phyloP scores from a whole-genome alignment of 1,140 invertebrate species.

The Meloidogyne exigua region DNA sequence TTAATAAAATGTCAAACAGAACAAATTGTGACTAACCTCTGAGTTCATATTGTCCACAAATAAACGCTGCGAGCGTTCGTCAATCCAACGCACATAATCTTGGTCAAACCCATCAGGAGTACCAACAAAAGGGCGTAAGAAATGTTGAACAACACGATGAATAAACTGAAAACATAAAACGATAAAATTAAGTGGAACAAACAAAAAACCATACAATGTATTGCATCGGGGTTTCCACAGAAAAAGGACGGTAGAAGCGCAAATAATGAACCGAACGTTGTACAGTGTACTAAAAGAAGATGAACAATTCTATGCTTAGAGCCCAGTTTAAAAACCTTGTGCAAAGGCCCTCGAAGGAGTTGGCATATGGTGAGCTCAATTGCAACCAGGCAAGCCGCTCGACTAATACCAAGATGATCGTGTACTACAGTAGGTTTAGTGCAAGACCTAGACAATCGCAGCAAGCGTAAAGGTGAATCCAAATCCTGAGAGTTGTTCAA shows the following conservation, averaged over 20 bases:
- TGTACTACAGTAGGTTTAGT: slow-evolving; percentile 50
- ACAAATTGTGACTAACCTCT: slow-evolving; percentile 28
- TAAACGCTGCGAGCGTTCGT: slow-evolving; percentile 52
- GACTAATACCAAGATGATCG: slow-evolving; percentile 57
- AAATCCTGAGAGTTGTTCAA: slow-evolving; percentile 59
- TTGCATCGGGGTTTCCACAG: slow-evolving; percentile 62
- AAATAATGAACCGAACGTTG: slow-evolving; percentile 58
- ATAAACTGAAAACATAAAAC: slow-evolving; percentile 34
- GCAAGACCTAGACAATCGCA: slow-evolving; percentile 49
- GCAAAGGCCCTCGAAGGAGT: slow-evolving; percentile 50
- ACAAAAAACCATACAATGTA: slow-evolving; percentile 39
- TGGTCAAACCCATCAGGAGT: slow-evolving; percentile 40
- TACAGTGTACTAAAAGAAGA: slow-evolving; percentile 51
- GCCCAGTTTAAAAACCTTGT: slow-evolving; percentile 44
- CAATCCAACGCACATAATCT: slow-evolving; percentile 57
- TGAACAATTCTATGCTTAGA: neutral
- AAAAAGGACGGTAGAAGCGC: slow-evolving; percentile 53
- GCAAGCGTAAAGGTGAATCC: slow-evolving; percentile 47
- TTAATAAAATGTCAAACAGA: neutral
- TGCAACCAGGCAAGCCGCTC: slow-evolving; percentile 55
- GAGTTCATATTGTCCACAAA: slow-evolving; percentile 53
- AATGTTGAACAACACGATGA: slow-evolving; percentile 54
- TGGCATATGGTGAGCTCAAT: slow-evolving; percentile 53
- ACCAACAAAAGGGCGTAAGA: slow-evolving; percentile 45
- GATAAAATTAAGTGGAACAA: neutral